phyloP scores from a whole-genome alignment of 30 jellyfish, hydroid and myxozoan genomes.

The Morbakka virulenta region DNA sequence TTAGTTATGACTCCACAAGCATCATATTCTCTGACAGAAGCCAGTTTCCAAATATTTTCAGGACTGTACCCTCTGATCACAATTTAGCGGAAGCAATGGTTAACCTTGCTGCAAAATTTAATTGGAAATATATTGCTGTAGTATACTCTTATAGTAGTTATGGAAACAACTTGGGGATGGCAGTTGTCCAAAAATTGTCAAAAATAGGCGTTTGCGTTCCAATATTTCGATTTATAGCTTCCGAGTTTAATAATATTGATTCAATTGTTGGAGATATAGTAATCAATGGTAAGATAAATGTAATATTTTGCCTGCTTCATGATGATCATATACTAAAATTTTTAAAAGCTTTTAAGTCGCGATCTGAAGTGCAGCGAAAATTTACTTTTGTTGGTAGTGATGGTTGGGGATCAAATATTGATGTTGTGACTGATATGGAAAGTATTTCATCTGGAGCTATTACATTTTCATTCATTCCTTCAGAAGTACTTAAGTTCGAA shows the following conservation, averaged over 20 bases:
- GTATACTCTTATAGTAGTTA: constrained; percentile 78
- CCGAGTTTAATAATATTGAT: neutral
- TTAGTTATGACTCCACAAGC: neutral
- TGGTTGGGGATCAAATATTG: constrained; percentile 66
- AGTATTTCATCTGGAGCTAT: constrained; percentile 52
- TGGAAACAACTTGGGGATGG: constrained; percentile 73
- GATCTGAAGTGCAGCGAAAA: constrained; percentile 17
- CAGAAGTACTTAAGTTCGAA: constrained; percentile 40
- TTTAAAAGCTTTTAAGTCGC: constrained; percentile 25
- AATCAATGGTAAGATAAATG: neutral
- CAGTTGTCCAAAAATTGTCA: constrained; percentile 23
- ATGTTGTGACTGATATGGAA: constrained; percentile 65
- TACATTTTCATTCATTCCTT: constrained; percentile 47
- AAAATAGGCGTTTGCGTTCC: neutral
- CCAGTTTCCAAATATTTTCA: constrained; percentile 24
- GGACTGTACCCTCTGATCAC: constrained; percentile 86
- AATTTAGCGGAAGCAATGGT: constrained; percentile 71
- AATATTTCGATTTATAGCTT: neutral
- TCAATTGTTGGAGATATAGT: neutral
- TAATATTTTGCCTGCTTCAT: constrained; percentile 45
- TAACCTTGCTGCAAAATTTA: constrained; percentile 35
- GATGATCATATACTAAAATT: constrained; percentile 42
- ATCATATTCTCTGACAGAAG: neutral
- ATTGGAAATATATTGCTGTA: constrained; percentile 80
- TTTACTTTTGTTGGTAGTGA: constrained; percentile 56